phyloP scores from a whole-genome alignment of 2,113 vertebrate genomes.

The Pollimyrus isidori region DNA sequence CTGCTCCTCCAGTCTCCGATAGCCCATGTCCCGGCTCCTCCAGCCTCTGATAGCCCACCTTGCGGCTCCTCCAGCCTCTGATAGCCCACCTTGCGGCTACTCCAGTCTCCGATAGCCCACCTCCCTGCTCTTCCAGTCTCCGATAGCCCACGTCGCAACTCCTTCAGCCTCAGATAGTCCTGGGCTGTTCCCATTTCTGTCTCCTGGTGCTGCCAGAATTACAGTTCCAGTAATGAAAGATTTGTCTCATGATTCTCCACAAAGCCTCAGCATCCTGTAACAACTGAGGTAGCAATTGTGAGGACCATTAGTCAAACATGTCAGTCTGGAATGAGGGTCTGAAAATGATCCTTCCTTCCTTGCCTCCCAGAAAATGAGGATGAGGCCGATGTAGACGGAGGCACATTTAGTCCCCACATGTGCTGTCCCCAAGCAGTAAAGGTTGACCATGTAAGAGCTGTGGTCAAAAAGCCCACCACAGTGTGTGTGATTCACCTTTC shows the following conservation, averaged over 20 bases:
- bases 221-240: background rate
- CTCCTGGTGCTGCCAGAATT: background rate
- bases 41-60: background rate
- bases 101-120: background rate
- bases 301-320: background rate
- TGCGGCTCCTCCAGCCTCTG: background rate
- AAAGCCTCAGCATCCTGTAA: background rate
- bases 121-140: background rate
- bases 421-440: background rate
- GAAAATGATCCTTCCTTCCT: background rate
- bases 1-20: background rate
- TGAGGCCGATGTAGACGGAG: background rate
- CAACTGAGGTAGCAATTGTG: background rate
- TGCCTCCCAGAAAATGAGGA: background rate
- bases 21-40: background rate
- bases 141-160: background rate
- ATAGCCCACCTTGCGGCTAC: background rate
- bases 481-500: background rate
- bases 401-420: background rate
- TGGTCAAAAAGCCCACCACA: background rate
- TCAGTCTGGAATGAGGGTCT: background rate
- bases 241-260: background rate
- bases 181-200: background rate
- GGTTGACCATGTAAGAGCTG: background rate
- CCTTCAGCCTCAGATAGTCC: background rate